These are phyloP conservation scores for Diorhabda carinulata DNA, from an alignment of 1,140 invertebrate genomes.

Conservation along the genomic window DNA sequence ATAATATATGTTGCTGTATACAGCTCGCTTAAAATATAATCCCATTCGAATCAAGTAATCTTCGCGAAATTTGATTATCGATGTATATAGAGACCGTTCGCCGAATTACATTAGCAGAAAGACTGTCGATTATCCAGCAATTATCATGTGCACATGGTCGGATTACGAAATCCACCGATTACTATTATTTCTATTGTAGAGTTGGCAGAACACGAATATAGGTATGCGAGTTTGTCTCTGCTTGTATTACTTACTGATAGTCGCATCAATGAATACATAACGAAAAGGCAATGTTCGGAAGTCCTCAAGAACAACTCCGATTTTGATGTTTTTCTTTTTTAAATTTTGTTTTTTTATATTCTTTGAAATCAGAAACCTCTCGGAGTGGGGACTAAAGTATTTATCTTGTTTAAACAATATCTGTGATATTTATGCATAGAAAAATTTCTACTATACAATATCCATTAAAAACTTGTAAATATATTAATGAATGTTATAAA, in stretches of 20 bases:
- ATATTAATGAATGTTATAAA: too few species aligned
- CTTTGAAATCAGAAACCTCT: too few species aligned
- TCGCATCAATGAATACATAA: background rate
- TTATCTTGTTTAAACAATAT: too few species aligned
- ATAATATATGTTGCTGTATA: too few species aligned
- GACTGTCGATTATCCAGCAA: conserved; percentile 14
- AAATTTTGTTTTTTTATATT: too few species aligned
- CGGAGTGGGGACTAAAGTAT: too few species aligned
- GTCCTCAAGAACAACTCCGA: too few species aligned
- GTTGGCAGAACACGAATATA: background rate
- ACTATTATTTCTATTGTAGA: conserved; percentile 14
- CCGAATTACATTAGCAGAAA: conserved; percentile 16
- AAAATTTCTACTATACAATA: too few species aligned
- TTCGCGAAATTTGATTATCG: conserved; percentile 13
- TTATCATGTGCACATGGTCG: conserved; percentile 17
- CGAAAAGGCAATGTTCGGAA: background rate
- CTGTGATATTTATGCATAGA: too few species aligned
- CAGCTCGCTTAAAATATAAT: background rate
- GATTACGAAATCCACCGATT: conserved; percentile 15
- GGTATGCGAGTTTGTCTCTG: conserved; percentile 14
- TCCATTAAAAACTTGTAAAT: too few species aligned
- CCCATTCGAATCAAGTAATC: background rate
- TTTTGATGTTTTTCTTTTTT: too few species aligned
- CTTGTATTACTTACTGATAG: background rate
- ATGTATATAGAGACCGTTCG: conserved; percentile 2